Conservation (phyloP, 30 jellyfish, hydroid and myxozoan species). For the Hydra vulgaris region DNA sequence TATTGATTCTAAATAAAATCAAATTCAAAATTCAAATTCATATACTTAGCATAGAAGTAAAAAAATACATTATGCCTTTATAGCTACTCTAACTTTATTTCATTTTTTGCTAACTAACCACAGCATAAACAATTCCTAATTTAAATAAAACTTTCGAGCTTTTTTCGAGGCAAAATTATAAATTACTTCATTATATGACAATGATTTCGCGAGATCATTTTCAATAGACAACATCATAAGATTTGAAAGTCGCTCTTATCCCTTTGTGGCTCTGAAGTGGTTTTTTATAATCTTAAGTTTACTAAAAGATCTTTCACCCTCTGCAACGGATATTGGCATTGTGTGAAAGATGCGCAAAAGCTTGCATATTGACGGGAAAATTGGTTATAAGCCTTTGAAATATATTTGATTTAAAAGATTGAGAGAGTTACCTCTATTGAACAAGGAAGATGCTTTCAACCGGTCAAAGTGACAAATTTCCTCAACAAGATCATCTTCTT, state of each 20-base stretch:
- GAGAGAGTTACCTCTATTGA: no score
- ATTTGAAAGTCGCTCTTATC: not conserved
- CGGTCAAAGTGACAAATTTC: no score
- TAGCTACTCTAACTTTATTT: not conserved
- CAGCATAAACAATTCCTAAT: not conserved
- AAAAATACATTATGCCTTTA: not conserved
- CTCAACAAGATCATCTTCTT: no score
- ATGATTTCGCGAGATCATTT: not conserved
- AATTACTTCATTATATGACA: not conserved
- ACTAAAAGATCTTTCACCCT: not conserved
- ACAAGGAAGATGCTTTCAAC: no score
- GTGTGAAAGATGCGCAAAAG: not conserved
- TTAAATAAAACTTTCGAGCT: not conserved
- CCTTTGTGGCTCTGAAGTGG: not conserved
- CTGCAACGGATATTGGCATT: not conserved
- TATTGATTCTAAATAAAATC: no score
- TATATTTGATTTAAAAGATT: no score
- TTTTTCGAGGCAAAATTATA: not conserved
- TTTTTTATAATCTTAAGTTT: not conserved
- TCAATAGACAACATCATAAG: not conserved
- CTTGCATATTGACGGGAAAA: not conserved
- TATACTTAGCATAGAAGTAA: not conserved
- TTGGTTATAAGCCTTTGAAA: not conserved
- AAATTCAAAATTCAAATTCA: no score
- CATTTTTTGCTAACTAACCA: not conserved